Evolutionary conservation across 2,888 invertebrate species (phyloP), one percentile per base, ranked within the genome.

Genomic region (Baronia brevicornis): DNA sequence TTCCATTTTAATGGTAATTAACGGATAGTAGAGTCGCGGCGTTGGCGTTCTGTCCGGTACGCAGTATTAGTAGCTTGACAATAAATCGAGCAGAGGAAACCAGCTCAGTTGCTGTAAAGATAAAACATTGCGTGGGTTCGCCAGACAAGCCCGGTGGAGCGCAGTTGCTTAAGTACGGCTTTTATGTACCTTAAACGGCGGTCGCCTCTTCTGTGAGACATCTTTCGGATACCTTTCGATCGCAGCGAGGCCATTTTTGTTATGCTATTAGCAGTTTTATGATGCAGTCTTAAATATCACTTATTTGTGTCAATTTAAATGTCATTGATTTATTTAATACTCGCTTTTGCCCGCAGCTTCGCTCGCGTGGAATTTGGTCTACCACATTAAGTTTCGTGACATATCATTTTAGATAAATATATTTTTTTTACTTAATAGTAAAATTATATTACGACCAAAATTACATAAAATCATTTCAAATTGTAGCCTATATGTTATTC

Each of bases 71-170:
- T 80, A 77, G 78, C 78, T 60, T 64, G 59, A 75, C 71, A 70
- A 79, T 78, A 79, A 78, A 77, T 72, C 55, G 61, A 67, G 60
- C 64, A 73, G 66, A 72, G 69, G 68, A 63, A 74, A 72, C 73
- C 66, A 68, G 73, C 69, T 70, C 58, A 63, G 68, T 62, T 51
- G 54, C 62, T 68, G 68, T 70, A 63, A 67, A 69, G 75, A 82
- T 77, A 80, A 73, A 74, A 60, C 57, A 58, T 51, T 64, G 82
- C 79, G 84, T 80, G 80, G 82, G 82, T 51, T 49, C 36, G 46
- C 49, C 53, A 55, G 58, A 61, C 66, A 57, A 51, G 54, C 50
- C 48, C 41, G 57, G 57, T 46, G 51, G 60, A 59, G 59, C 59
- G 60, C 77, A 60, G 77, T 71, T 73, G 72, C 71, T 67, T 71